Evolutionary conservation across 2,113 vertebrate species (phyloP), one percentile per base, ranked within the genome.

Genomic region (Phasianus colchicus): DNA sequence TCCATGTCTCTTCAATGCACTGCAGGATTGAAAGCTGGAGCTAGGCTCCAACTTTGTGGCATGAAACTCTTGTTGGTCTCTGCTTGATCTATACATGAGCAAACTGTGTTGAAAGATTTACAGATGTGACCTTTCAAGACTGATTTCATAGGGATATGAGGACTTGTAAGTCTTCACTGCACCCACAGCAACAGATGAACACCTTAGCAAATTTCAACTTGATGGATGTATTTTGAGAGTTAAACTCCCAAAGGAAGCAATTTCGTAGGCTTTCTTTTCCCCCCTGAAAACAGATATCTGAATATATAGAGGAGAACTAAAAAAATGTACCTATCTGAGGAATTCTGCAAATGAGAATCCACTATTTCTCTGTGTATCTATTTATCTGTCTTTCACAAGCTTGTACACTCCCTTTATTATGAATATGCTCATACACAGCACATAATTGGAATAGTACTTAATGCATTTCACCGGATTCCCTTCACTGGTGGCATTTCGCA

Each of bases 331-430:
- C 34, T 54, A 54, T 88, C 32, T 80, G 42, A 90, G 66, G 38
- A 87, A 50, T 42, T 90, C 75, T 88, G 86, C 64, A 88, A 90
- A 88, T n/a, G 60, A 60, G 61, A 90, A 96, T 64, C 24, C 19
- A 58, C 55, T 67, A 91, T 88, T 90, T 96, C 94, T 91, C 69
- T 73, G 36, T 95, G 12, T 86, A 96, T 91, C 88, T 96, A 76
- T 91, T 58, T 65, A 93, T 95, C 66, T 90, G 29, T 66, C 42
- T 67, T 87, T 90, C 72, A 14, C 32, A 70, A 70, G 48, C 69
- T 77, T 88, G 64, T 88, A 29, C 54, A 86, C 72, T 86, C 42
- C 48, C 79, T 83, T 89, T 93, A 66, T 86, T 67, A 70, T 71
- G 71, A 94, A 91, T 58, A 54, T 42, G 43, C 50, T 86, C 52